A percentile compares a stretch with the other conserved stretches of the same genome.
These are phyloP conservation scores for Chelonus insularis DNA, from an alignment of 1,140 invertebrate species.

Conservation along the genomic window DNA sequence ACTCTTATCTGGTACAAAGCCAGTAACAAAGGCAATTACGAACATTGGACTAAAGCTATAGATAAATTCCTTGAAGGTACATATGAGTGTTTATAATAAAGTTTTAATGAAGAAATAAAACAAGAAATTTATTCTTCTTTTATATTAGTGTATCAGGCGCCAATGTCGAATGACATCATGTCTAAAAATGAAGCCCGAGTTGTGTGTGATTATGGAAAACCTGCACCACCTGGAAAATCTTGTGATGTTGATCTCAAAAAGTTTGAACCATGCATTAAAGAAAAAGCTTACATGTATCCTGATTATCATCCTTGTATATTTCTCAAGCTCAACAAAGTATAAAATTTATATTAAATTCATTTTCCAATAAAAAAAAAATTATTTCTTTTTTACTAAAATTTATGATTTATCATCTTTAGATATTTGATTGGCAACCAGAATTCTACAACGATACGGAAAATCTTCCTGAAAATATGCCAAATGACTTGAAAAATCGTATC, in stretches of 20 bases:
- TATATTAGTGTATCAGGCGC: conserved; percentile 60
- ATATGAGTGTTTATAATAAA: conserved; percentile 12
- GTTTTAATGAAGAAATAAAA: no score
- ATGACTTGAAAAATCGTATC: conserved; percentile 75
- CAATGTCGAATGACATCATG: conserved; percentile 41
- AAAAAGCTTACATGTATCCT: conserved; percentile 63
- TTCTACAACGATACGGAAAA: conserved; percentile 75
- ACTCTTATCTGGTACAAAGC: conserved; percentile 92
- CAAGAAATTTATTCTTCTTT: no score
- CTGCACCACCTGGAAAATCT: conserved; percentile 58
- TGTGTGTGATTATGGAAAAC: conserved; percentile 58
- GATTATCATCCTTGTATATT: conserved; percentile 67
- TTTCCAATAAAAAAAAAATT: background rate
- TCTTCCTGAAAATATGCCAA: conserved; percentile 73
- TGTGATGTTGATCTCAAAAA: conserved; percentile 62
- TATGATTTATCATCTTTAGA: conserved; percentile 58
- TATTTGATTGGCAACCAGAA: conserved; percentile 78
- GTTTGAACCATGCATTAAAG: conserved; percentile 61
- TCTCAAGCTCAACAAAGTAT: conserved; percentile 70
- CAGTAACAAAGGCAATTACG: conserved; percentile 75
- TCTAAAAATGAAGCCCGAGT: conserved; percentile 43
- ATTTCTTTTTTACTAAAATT: background rate
- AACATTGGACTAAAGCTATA: conserved; percentile 77
- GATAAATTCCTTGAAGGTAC: conserved; percentile 73
- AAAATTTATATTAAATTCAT: no score